Evolutionary conservation across 1,140 invertebrate genomes (phyloP), one percentile per base, ranked within the genome.

Genomic region (Orchestia grillus): DNA sequence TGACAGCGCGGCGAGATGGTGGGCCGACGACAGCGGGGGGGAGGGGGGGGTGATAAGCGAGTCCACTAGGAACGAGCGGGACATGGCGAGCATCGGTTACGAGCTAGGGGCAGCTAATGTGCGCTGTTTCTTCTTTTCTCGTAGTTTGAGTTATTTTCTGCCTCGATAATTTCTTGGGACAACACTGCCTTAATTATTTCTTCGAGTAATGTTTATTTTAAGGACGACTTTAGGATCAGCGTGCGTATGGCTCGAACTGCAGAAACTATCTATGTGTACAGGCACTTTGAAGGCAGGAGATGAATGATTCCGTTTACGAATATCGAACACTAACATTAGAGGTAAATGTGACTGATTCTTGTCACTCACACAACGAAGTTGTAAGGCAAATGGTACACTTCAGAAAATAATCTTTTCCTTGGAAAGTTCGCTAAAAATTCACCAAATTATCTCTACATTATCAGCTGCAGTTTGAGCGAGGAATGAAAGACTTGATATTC

Each of bases 51-150:
- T 96, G 44, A 97, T 97, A 62, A 97, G 97, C 40, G 97, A 97
- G 96, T 97, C 97, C 87, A 97, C 97, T 62, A 97, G 96, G 96
- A 97, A 97, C 47, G 97, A 97, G 45, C 97, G 97, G 47, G 97
- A 97, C 97, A 97, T 97, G 36, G 92, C 92, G 96, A 95, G 95
- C 96, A 96, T 96, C 95, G 53, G 95, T n/a, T n/a, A 44, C 92
- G 41, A 16, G 44, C 28, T 41, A 4, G 4, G 88, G 4, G 88
- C 8, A 41, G n/a, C 41, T 43, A 15, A 4, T 90, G 28, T 77
- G 62, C 62, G 62, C 28, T 23, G 1, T 36, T 77, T 77, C 28
- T 23, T 23, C 62, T 77, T 15, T 36, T 77, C 15, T 77, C 11
- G 11, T 36, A 36, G 15, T 77, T 36, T 77, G 11, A 77, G 62